phyloP scores from a whole-genome alignment of 2,113 vertebrate genomes.

The Labrus mixtus region DNA sequence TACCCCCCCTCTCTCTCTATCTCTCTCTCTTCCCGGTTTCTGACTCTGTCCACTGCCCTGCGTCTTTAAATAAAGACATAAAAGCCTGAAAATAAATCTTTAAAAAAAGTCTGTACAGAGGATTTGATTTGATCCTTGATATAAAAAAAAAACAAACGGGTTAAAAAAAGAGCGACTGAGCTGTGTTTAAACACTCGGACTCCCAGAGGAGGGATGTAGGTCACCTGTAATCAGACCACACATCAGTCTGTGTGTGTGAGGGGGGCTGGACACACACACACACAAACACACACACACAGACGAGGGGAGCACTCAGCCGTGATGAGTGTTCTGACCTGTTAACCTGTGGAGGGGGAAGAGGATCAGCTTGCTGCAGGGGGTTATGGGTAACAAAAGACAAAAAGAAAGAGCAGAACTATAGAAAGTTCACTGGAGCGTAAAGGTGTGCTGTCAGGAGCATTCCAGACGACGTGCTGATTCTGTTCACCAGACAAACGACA shows the following conservation, averaged over 20 bases:
- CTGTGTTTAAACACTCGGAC: background rate
- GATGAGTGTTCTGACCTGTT: constrained; percentile 31
- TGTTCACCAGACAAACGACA: background rate
- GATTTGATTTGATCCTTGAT: no score
- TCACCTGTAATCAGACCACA: constrained; percentile 59
- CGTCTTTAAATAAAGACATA: no score
- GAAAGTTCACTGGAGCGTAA: background rate
- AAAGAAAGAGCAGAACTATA: background rate
- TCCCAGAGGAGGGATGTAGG: constrained; percentile 42
- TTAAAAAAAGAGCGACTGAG: background rate
- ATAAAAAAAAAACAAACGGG: background rate
- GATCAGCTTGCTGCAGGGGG: constrained; percentile 10
- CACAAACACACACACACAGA: background rate
- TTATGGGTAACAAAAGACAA: constrained; percentile 2
- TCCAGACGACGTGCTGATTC: background rate
- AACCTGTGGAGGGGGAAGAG: constrained; percentile 22
- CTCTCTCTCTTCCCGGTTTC: no score
- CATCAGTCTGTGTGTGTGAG: constrained; percentile 11
- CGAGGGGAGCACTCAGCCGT: constrained; percentile 9
- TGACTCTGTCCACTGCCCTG: no score
- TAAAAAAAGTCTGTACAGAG: no score
- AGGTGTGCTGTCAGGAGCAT: background rate
- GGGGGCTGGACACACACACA: no score
- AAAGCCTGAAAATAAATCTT: no score
- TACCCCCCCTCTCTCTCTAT: no score